Evolutionary conservation across 2,113 vertebrate genomes (phyloP).

Genomic region (Leuciscus idus): DNA sequence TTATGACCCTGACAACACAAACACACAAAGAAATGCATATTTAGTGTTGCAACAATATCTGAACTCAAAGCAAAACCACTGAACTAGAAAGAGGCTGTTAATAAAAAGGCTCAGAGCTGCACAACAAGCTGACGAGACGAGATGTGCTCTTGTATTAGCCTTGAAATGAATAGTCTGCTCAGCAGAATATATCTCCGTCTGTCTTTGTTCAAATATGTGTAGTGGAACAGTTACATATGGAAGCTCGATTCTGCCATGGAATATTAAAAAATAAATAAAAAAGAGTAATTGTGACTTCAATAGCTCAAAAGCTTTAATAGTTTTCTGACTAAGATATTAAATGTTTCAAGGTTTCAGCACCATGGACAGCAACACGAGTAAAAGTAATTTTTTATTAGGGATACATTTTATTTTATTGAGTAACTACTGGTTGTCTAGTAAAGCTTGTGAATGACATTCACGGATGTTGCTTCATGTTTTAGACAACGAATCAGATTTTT

Average conservation of each 20-base stretch:
- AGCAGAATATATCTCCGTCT: slow-evolving; percentile 4
- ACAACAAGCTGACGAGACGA: background rate
- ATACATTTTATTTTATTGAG: background rate
- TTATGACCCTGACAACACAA: slow-evolving; percentile 86
- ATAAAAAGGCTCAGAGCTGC: slow-evolving; percentile 3
- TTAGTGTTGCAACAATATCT: slow-evolving; percentile 18
- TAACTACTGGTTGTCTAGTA: too few species aligned
- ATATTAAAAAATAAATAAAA: too few species aligned
- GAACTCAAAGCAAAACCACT: background rate
- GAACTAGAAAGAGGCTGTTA: background rate
- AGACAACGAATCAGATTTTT: too few species aligned
- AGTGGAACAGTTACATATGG: background rate
- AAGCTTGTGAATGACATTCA: too few species aligned
- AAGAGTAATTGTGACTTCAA: too few species aligned
- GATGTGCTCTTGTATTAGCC: slow-evolving; percentile 13
- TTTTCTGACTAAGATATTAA: background rate
- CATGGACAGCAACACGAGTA: background rate
- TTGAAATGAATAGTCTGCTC: slow-evolving; percentile 25
- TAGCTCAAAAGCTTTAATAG: too few species aligned
- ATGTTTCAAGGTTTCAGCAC: slow-evolving; percentile 36
- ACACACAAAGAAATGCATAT: slow-evolving; percentile 35
- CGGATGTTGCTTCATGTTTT: too few species aligned
- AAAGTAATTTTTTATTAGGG: background rate
- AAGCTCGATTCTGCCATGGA: too few species aligned
- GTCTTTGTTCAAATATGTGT: background rate